A percentile compares a stretch with the other conserved stretches of the same genome.
Conservation (phyloP, 2,888 invertebrate genomes). For the Tridacna gigas region DNA sequence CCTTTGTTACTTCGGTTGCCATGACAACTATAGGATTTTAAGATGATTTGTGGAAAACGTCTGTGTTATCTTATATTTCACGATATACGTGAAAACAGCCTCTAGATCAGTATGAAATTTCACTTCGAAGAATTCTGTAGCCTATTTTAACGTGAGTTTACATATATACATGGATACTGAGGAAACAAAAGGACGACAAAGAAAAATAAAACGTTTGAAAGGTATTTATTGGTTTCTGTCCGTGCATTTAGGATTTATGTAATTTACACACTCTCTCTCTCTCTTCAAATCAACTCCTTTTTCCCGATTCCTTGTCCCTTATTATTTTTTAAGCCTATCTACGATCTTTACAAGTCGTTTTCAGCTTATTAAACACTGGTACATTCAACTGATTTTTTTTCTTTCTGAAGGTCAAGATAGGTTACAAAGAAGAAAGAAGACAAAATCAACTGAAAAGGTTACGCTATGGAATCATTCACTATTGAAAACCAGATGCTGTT, state of each 20-base stretch:
- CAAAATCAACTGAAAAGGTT: background rate
- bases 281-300: too few species aligned
- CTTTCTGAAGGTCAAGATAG: too few species aligned
- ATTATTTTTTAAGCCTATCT: too few species aligned
- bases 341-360: too few species aligned
- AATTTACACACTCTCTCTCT: background rate
- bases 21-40: background rate
- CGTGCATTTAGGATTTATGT: background rate
- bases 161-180: too few species aligned
- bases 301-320: too few species aligned
- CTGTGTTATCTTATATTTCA: background rate
- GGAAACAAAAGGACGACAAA: too few species aligned
- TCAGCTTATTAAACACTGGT: too few species aligned
- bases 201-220: background rate
- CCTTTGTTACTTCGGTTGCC: background rate
- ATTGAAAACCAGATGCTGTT: constrained; percentile 28
- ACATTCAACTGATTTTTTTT: too few species aligned
- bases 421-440: background rate
- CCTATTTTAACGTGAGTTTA: too few species aligned
- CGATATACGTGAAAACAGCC: background rate
- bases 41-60: background rate
- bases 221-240: background rate
- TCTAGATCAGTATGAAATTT: too few species aligned
- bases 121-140: too few species aligned
- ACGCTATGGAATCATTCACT: constrained; percentile 16